These are phyloP conservation scores for Zingel zingel DNA, from an alignment of 2,113 vertebrate genomes.

Conservation along the genomic window DNA sequence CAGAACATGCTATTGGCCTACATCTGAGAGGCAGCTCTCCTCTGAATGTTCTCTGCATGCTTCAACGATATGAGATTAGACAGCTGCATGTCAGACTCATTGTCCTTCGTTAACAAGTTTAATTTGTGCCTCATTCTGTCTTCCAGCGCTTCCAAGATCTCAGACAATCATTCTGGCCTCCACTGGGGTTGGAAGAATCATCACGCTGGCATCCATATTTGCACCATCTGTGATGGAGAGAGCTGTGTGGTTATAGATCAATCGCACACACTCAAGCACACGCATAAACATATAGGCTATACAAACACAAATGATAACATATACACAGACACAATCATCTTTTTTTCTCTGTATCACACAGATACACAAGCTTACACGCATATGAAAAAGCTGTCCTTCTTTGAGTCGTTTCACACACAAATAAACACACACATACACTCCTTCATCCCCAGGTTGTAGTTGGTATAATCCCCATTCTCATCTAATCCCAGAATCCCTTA, in stretches of 20 bases:
- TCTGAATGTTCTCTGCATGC: conserved; percentile 69
- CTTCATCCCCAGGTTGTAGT: conserved; percentile 21
- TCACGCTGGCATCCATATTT: conserved; percentile 78
- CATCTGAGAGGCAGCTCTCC: conserved; percentile 47
- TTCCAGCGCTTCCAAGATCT: conserved; percentile 79
- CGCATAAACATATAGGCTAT: background rate
- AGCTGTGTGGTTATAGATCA: conserved; percentile 65
- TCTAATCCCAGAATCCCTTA: conserved; percentile 66
- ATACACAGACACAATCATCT: background rate
- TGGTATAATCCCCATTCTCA: conserved; percentile 46
- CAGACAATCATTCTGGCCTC: conserved; percentile 80
- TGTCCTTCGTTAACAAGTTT: conserved; percentile 82
- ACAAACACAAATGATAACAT: conserved; percentile 4
- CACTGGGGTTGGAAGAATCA: conserved; percentile 76
- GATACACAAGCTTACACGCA: background rate
- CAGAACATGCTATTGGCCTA: conserved; percentile 65
- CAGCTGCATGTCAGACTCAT: conserved; percentile 79
- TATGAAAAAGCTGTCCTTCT: background rate
- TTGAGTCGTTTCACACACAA: background rate
- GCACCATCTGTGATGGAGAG: conserved; percentile 80
- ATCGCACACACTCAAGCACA: conserved; percentile 17
- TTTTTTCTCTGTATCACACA: conserved; percentile 14
- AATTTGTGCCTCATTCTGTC: conserved; percentile 80
- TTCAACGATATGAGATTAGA: conserved; percentile 79
- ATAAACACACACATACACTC: conserved; percentile 24